Evolutionary conservation across 2,113 vertebrate species (phyloP), one percentile per base, ranked within the genome.

Genomic region (Puma concolor): DNA sequence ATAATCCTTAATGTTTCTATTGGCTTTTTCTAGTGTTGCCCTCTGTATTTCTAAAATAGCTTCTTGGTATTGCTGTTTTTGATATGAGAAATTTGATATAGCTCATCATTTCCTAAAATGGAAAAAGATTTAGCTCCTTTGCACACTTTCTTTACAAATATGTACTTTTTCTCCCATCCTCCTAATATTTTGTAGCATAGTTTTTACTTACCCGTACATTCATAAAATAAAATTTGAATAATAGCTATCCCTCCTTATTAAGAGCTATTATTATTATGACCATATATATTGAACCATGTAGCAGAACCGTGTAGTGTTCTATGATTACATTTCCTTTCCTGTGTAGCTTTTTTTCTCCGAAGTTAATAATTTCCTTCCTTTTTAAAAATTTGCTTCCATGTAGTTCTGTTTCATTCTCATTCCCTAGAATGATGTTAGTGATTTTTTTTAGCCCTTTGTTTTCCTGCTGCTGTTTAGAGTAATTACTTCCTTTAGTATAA

Each of bases 221-320:
- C 27, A 91, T 6, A 93, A 91, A 91, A 44, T 88, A 72, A 95
- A 85, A 93, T 64, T 36, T 85, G 77, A 96, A 79, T 38, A 88
- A 93, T 94, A 76, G 13, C 31, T 63, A 63, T 31, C 48, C 8
- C 64, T 2, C 17, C 1, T 17, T 44, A 33, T 44, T 67, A 17
- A 60, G 50, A 82, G 14, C 8, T 83, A 79, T 95, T 88, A 7
- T 44, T 69, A 86, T 95, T 91, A 29, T 72, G 15, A 14, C n/a
- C 19, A 13, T 63, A 27, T 74, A n/a, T 89, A 64, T 50, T 88
- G 74, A 77, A 77, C 74, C 14, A 48, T 80, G 63, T 16, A 85
- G 25, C 6, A 77, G 63, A 95, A 50, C 23, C 17, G 44, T 44
- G n/a, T 29, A 48, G 25, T 89, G 9, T 60, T 92, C 48, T 94